Conservation (phyloP, 2,888 invertebrate genomes). For the Synergus japonicus region DNA sequence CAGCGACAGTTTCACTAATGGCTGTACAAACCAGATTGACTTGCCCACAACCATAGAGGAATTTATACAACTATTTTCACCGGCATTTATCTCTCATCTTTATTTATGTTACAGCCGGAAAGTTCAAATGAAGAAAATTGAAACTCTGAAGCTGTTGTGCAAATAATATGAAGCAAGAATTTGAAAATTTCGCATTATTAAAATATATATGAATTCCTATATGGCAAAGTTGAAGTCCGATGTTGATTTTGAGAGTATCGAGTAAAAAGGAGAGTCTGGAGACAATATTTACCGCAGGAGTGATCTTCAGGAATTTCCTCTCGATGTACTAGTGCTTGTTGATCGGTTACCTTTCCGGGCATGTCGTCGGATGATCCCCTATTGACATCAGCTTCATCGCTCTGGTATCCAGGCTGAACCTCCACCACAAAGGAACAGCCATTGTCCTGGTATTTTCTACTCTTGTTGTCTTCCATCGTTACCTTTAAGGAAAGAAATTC, state of each 20-base stretch:
- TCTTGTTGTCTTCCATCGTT: constrained; percentile 70
- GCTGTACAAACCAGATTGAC: constrained; percentile 37
- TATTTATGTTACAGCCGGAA: not conserved
- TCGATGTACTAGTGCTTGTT: constrained; percentile 79
- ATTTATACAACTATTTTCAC: constrained; percentile 8
- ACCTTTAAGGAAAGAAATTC: constrained; percentile 62
- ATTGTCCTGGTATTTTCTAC: constrained; percentile 68
- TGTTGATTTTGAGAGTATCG: constrained; percentile 27
- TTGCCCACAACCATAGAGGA: constrained; percentile 1
- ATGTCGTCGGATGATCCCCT: constrained; percentile 67
- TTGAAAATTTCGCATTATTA: not conserved
- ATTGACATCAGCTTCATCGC: constrained; percentile 60
- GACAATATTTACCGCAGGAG: constrained; percentile 46
- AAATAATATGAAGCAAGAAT: not conserved
- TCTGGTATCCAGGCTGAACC: constrained; percentile 69
- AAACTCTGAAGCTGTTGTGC: not conserved
- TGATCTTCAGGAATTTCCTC: constrained; percentile 68
- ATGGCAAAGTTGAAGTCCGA: not conserved
- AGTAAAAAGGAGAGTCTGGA: not conserved
- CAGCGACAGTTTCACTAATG: constrained; percentile 33
- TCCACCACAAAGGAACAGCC: constrained; percentile 74
- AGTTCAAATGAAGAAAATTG: not conserved
- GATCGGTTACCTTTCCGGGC: constrained; percentile 74
- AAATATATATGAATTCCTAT: not conserved
- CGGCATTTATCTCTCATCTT: not conserved